These are phyloP conservation scores for Paramacrobiotus metropolitanus DNA, from an alignment of 1,140 invertebrate genomes.

Conservation along the genomic window DNA sequence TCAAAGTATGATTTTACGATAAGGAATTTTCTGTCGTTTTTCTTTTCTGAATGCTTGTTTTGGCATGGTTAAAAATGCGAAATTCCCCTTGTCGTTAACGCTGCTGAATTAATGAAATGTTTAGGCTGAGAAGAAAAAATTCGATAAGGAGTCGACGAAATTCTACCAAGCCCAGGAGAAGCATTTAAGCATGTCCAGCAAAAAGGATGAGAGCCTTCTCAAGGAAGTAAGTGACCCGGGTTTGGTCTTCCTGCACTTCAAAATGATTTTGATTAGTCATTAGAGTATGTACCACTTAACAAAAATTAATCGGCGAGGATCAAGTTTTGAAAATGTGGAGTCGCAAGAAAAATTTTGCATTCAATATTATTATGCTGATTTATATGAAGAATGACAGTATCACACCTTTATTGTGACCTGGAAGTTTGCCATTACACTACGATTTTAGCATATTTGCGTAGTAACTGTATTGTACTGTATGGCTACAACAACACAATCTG, in stretches of 20 bases:
- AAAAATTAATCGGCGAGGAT: too few relatives aligned
- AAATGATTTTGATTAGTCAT: slow-evolving; percentile 26
- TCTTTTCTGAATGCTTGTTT: slow-evolving; percentile 5
- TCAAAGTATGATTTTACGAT: slow-evolving; percentile 39
- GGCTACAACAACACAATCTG: too few relatives aligned
- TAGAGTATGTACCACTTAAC: too few relatives aligned
- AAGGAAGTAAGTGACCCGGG: slow-evolving; percentile 56
- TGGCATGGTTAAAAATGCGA: neutral
- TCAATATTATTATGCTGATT: too few relatives aligned
- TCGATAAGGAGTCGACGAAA: slow-evolving; percentile 87
- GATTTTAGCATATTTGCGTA: too few relatives aligned
- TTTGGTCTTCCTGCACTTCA: slow-evolving; percentile 4
- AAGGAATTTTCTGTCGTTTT: neutral
- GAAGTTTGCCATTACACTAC: too few relatives aligned
- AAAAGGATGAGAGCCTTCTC: slow-evolving; percentile 66
- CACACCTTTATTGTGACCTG: too few relatives aligned
- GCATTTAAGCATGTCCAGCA: slow-evolving; percentile 74
- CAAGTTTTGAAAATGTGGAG: too few relatives aligned
- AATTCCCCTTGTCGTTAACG: neutral
- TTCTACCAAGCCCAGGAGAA: slow-evolving; percentile 85
- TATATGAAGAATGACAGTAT: too few relatives aligned
- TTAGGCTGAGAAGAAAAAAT: slow-evolving; percentile 81
- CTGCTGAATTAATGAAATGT: too few relatives aligned
- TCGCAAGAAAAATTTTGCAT: too few relatives aligned
- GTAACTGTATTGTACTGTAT: too few relatives aligned